These are phyloP conservation scores for Paramisgurnus dabryanus DNA, from an alignment of 2,113 vertebrate genomes.

Conservation along the genomic window DNA sequence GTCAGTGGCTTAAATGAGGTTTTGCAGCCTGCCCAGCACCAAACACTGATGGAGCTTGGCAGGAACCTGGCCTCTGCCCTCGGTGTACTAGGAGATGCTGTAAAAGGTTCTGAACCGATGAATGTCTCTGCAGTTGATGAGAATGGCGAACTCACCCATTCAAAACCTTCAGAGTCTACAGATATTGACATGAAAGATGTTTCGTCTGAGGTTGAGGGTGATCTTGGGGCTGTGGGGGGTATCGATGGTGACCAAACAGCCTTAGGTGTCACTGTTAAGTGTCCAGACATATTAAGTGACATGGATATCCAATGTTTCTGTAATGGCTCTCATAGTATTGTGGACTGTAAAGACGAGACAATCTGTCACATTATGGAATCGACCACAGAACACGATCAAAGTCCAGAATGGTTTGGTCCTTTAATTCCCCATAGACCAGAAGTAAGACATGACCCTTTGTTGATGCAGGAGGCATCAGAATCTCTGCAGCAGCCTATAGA, in stretches of 20 bases:
- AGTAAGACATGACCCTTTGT: conserved; percentile 47
- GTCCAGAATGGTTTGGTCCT: conserved; percentile 66
- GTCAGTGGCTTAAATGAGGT: conserved; percentile 86
- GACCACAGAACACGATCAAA: conserved; percentile 62
- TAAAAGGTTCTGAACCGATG: conserved; percentile 78
- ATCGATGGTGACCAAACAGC: conserved; percentile 49
- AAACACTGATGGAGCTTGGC: conserved; percentile 84
- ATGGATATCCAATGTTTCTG: conserved; percentile 75
- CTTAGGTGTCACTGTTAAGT: background rate
- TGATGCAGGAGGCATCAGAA: conserved; percentile 65
- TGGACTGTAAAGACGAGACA: conserved; percentile 56
- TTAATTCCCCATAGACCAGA: conserved; percentile 63
- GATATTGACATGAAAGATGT: conserved; percentile 63
- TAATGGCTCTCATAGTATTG: conserved; percentile 80
- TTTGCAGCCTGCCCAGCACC: conserved; percentile 83
- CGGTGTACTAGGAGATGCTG: conserved; percentile 82
- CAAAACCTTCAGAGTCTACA: conserved; percentile 57
- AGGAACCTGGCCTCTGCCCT: conserved; percentile 85
- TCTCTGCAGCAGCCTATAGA: conserved; percentile 56
- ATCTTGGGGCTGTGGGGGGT: conserved; percentile 74
- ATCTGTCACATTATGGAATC: conserved; percentile 65
- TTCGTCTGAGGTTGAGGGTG: conserved; percentile 65
- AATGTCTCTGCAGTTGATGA: conserved; percentile 68
- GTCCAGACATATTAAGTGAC: background rate
- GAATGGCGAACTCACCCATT: conserved; percentile 65